Base-by-base conservation (phyloP, 2,888 invertebrate genomes). In the Dinocampus coccinellae region DNA sequence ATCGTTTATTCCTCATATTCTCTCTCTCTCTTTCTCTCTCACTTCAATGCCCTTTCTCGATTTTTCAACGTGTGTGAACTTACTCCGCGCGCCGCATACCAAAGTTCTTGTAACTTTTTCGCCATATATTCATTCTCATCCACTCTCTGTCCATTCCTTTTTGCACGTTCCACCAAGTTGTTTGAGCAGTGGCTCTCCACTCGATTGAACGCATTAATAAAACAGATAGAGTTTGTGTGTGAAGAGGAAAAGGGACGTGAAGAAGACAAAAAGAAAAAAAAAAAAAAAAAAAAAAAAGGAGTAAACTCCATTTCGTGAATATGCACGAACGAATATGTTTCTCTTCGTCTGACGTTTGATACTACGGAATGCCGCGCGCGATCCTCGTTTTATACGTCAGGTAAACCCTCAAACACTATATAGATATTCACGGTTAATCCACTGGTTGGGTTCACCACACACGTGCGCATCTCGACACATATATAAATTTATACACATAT, bases 41-140 rank as follows among this genome's bases (percentile, higher is more conserved):
- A 47, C 63, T 60, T 63, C 52, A 34, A 63, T 61, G 29, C 64
- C 53, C 63, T 63, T 64, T 58, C 42, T 67, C 39, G 26, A 70
- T 58, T 47, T 47, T 68, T 67, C 73, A 76, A 73, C 80, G 83
- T 84, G 84, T 85, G 85, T 85, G 85, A 85, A 84, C 84, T 82
- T 78, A 79, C 81, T 83, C 80, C 80, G 82, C 81, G 81, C 77
- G 81, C 80, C 83, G 84, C 85, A 85, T 85, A 85, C 85, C 85
- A 84, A 85, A 83, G 75, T 79, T 77, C 78, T 74, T 78, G 76
- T 75, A 75, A 74, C 74, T 74, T 78, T 76, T 78, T 76, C 74
- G 74, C 74, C 66, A 47, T 58, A 42, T 67, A 39, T 34, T 29
- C 29, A 36, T 47, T 52, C 39, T 42, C 71, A 65, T 75, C 69